Percentiles rank a stretch among this genome's conserved stretches.
phyloP scores from a whole-genome alignment of 2,888 invertebrate genomes.

The Osmoderma eremita region DNA sequence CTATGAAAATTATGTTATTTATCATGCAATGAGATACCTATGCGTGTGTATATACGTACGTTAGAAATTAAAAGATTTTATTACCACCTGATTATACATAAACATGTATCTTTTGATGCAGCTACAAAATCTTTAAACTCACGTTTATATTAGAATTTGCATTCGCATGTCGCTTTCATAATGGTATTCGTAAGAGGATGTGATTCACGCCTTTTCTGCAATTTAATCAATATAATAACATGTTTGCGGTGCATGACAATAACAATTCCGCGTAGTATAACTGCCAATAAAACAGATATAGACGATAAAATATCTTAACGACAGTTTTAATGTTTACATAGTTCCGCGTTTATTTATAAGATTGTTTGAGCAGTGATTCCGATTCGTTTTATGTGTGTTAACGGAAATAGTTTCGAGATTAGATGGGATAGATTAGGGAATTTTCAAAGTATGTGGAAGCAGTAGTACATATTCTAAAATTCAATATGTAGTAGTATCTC shows the following conservation, averaged over 20 bases:
- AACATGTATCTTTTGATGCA: too few species aligned
- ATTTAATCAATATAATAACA: slow-evolving; percentile 20
- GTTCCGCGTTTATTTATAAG: slow-evolving; percentile 25
- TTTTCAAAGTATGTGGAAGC: too few species aligned
- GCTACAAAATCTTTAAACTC: too few species aligned
- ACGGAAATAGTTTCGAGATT: background rate
- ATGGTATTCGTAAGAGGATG: background rate
- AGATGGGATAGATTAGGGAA: background rate
- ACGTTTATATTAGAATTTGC: too few species aligned
- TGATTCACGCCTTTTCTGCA: slow-evolving; percentile 4
- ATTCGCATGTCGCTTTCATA: too few species aligned
- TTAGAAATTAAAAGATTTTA: too few species aligned
- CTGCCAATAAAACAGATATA: slow-evolving; percentile 31
- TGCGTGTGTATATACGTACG: too few species aligned
- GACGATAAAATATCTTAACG: slow-evolving; percentile 30
- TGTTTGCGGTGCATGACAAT: slow-evolving; percentile 19
- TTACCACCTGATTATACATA: too few species aligned
- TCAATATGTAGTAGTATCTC: too few species aligned
- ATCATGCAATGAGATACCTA: too few species aligned
- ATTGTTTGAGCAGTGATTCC: slow-evolving; percentile 10
- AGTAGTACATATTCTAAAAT: too few species aligned
- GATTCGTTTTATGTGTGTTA: slow-evolving; percentile 25
- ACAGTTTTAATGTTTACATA: slow-evolving; percentile 25
- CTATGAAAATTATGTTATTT: too few species aligned
- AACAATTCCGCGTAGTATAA: slow-evolving; percentile 16